Base-by-base conservation (phyloP, 2,797 vertebrate species). In the Phataginus tetradactyla region DNA sequence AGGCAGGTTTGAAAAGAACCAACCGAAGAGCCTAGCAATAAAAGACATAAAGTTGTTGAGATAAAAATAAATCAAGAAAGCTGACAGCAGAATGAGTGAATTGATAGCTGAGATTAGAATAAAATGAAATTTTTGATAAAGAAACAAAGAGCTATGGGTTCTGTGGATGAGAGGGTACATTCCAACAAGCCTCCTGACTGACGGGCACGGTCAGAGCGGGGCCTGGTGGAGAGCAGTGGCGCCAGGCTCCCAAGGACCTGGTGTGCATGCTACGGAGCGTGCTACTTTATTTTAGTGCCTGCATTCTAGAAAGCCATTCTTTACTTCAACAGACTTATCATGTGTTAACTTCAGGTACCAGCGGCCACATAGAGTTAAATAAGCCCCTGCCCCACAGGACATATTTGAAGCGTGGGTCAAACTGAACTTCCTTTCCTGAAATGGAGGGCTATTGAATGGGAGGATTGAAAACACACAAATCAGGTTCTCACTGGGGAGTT, bases 1-100 rank as follows among this genome's bases (percentile, higher is more conserved):
- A 72, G 51, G 42, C n/a, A 23, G 20, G 39, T 59, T 32, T 80
- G 66, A 72, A 72, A 95, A 86, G 49, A 94, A 55, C 8, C 37
- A 39, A 49, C 53, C 42, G 45, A 81, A 94, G 85, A 79, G 84
- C 57, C 17, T 57, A 42, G 68, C 90, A 90, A 86, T 84, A 72
- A 78, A 86, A 74, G 53, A 64, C 14, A 79, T 7, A 51, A 45
- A 45, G 63, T 32, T 49, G 21, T 39, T 59, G 45, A 80, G 88
- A 59, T 55, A 66, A 68, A 95, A 81, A 42, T n/a, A 71, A 79
- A 72, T 78, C 4, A n/a, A 55, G 93, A 72, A 80, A 11, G 29
- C 55, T 4, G 32, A 49, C 17, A 39, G 66, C 3, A 78, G 72
- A n/a, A 81, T 55, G 7, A 34, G 21, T 21, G 55, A 68, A 53